Evolutionary conservation across 2,888 invertebrate genomes (phyloP), one percentile per base, ranked within the genome.

Genomic region (Malthinus seriepunctatus): DNA sequence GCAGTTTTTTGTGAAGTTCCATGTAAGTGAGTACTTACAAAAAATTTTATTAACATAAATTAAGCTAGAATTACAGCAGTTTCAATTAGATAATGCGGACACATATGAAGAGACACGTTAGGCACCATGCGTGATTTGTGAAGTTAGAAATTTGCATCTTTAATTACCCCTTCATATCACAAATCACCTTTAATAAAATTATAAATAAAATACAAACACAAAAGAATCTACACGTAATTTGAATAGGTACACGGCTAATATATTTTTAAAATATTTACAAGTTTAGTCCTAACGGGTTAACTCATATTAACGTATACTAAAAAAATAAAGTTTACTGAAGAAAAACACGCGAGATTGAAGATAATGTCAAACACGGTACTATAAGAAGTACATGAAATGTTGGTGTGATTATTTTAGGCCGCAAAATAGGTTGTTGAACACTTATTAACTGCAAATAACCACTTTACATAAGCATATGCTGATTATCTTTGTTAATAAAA

Each of bases 311-410:
- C 60, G 60, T 60, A 48, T 44, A 42, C 50, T 34, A 38, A 59
- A 51, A 60, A 45, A 60, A 55, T 56, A 51, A 33, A 45, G 49
- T 59, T 60, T 60, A 60, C 44, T 48, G 49, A 52, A 52, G 44
- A 47, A 44, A 60, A 60, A 48, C 60, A 60, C 60, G 60, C 60
- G 60, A 60, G 60, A 60, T 60, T 31, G 14, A 8, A 47, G 60
- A 60, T 60, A 56, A 45, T 60, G 60, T 60, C 60, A 60, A 48
- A 60, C 44, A 52, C 47, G 42, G 60, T 33, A 44, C 60, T 47
- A 48, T 51, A 56, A 60, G 55, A 50, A 60, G 55, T 56, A 56
- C 51, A 56, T 56, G 51, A 60, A 47, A 46, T 48, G 54, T 55
- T 52, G 37, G 59, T 38, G 56, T 56, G 60, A 60, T 56, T 60